These are phyloP conservation scores for Tinea trinotella DNA, from an alignment of 2,888 invertebrate species.

Conservation along the genomic window DNA sequence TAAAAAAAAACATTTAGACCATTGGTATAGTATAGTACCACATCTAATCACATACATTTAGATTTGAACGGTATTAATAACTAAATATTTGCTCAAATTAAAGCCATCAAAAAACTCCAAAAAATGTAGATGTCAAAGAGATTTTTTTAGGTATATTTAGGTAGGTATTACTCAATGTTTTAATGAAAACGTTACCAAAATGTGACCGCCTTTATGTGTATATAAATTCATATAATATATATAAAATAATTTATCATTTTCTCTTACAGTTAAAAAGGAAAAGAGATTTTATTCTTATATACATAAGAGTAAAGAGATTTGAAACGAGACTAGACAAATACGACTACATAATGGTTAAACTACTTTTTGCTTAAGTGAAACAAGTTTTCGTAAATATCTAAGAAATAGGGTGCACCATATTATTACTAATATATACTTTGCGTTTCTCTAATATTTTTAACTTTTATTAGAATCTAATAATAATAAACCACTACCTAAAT, in stretches of 20 bases:
- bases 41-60: too few species aligned
- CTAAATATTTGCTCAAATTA: too few species aligned
- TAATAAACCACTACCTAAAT: constrained; percentile 24
- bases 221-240: constrained; percentile 1
- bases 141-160: too few species aligned
- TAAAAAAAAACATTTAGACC: too few species aligned
- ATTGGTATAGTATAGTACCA: too few species aligned
- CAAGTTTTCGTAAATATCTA: constrained; percentile 30
- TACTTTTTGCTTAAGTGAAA: constrained; percentile 8
- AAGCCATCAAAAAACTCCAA: too few species aligned
- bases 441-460: constrained; percentile 33
- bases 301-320: constrained; percentile 14
- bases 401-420: constrained; percentile 62
- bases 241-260: constrained; percentile 11
- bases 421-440: constrained; percentile 48
- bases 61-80: too few species aligned
- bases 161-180: too few species aligned
- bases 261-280: background rate
- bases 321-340: constrained; percentile 2
- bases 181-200: background rate
- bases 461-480: constrained; percentile 39
- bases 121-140: too few species aligned
- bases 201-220: too few species aligned
- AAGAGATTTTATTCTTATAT: background rate
- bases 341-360: background rate